Evolutionary conservation across 37 sponge, comb jelly and placozoan genomes (phyloP), one percentile per base, ranked within the genome.

Genomic region (Aplysina aerophoba): DNA sequence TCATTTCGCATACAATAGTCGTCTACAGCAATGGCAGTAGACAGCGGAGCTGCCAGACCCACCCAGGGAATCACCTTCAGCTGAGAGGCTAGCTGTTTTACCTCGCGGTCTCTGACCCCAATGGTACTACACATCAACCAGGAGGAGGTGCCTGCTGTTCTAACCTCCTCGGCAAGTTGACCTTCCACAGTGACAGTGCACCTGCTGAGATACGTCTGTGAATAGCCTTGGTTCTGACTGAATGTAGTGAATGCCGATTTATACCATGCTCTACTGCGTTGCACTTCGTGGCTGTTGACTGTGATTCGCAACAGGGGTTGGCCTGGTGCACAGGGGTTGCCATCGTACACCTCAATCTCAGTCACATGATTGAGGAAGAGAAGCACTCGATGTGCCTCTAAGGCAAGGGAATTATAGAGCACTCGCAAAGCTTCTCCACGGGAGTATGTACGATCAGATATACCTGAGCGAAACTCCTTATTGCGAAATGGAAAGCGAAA

Each of bases 401-500:
- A 54, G 21, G 72, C 39, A 14, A 93, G 60, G 22, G 94, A 90
- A 13, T 22, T 30, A 62, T 67, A 93, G 22, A 90, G 86, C 1
- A 72, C 64, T 22, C 53, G 57, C 25, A 28, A 21, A 15, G 88
- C 86, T 62, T 79, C 80, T 11, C 88, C 86, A 39, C 68, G 37
- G 31, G 85, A 60, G 63, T 85, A 81, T 0, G 35, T 3, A 41
- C 27, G 67, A 6, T 38, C 31, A 37, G 85, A 80, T 24, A 91
- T 91, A 54, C 84, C 81, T 5, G 92, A 91, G 5, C n/a, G 24
- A 60, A 73, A 38, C 25, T 75, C 6, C 15, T 35, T 59, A 31
- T 82, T 60, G 25, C 94, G 85, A 13, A 93, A 66, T n/a, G 94
- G 91, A 74, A 93, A 93, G 21, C 94, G 88, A 63, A 93, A 93